Evolutionary conservation across 2,888 invertebrate genomes (phyloP), one percentile per base, ranked within the genome.

Genomic region (Hirtodrosophila cameraria): DNA sequence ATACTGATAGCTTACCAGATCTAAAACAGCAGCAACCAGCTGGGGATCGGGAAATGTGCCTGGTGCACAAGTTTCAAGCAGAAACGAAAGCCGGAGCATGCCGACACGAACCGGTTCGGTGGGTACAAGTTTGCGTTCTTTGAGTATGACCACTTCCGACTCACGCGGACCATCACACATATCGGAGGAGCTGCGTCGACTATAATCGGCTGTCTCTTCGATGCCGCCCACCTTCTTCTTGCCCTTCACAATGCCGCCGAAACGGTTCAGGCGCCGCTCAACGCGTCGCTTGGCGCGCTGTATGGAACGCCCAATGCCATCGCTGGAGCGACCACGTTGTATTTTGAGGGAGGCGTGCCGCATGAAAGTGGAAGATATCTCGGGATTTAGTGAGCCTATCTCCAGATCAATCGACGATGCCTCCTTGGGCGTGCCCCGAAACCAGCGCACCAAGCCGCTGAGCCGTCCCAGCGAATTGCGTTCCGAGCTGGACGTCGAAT

Each of bases 11-110:
- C 92, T 91, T 92, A 98, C 99, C 93, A 99, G 92, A 91, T 99
- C 99, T 42, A 99, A 92, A 45, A 98, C 92, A 2, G 99, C 98
- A 0, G 97, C 98, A 89, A 99, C 94, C 25, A 99, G 93, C 78
- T 98, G 97, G 1, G 99, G 96, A 92, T 99, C 99, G 0, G 99
- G 99, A 50, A 99, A 95, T 0, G 96, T 94, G 0, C 99, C 99
- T 0, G 99, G 99, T 59, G 97, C 96, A 75, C 98, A 98, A 7
- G 97, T 97, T 91, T 99, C 99, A 70, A 99, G 90, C 25, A 99
- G 92, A 90, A 99, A 98, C 36, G 96, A 95, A 88, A 99, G 95
- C 35, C 99, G 92, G 28, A 95, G 92, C 92, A 98, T 95, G 6
- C 99, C 99, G n/a, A 95, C 94, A 83, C 94, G 95, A 11, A 99